Evolutionary conservation across 2,888 invertebrate species (phyloP), one percentile per base, ranked within the genome.

Genomic region (Bruchidius siliquastri): DNA sequence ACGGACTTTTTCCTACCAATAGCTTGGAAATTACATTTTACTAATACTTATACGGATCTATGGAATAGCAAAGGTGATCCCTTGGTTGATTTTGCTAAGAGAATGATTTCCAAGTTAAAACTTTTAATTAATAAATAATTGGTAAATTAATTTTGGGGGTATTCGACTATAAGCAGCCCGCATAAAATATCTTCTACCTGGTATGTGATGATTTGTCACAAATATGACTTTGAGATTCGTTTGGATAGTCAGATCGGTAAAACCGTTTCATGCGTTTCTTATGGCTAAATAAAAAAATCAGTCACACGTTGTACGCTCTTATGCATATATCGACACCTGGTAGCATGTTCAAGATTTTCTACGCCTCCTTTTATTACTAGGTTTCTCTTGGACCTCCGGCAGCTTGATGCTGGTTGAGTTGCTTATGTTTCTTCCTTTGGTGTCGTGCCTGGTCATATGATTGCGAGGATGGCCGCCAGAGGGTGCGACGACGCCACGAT

Each of bases 391-490:
- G 71, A 75, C 76, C 67, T 72, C 75, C 74, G 73, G 79, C 78
- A 75, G 77, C 71, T 74, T 76, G 76, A 76, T 79, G 71, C 74
- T 77, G 75, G 30, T 79, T 79, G 77, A 72, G 72, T 72, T 70
- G n/a, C 10, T 78, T 80, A 79, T 79, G 79, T 75, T 80, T 81
- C 78, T 80, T 81, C 79, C 82, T 80, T 75, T 81, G 80, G 70
- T 80, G 80, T 77, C 77, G 74, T 71, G 72, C 72, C 72, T 76
- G 78, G 69, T 75, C 76, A 72, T 74, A 76, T 78, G 79, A 80
- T 80, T 82, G 81, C 71, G 80, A 76, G 84, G 85, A 85, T 69
- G 82, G 77, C 79, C 85, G 85, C 74, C 85, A 49, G 49, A 49
- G 49, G 49, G 49, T 18, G 49, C 49, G 81, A 77, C 84, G 82